phyloP scores from a whole-genome alignment of 1,140 invertebrate genomes.

The Drosophila subobscura region DNA sequence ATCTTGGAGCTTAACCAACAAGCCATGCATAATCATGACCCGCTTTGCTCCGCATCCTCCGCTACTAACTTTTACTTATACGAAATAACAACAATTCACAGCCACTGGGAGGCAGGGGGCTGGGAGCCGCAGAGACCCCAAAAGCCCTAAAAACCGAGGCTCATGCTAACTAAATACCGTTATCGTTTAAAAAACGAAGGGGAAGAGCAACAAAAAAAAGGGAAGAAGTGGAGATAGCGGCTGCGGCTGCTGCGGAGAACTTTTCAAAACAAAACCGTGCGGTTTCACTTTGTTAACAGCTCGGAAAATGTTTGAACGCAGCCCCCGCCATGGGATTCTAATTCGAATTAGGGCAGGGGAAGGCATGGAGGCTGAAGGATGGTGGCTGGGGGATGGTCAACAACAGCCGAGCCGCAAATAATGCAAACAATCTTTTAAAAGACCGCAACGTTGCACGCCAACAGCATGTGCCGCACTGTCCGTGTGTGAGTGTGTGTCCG shows the following conservation, averaged over 20 bases:
- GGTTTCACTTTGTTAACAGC: slow-evolving; percentile 82
- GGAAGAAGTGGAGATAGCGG: slow-evolving; percentile 2
- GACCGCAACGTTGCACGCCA: slow-evolving; percentile 76
- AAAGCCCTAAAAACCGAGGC: slow-evolving; percentile 70
- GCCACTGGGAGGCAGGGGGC: neutral
- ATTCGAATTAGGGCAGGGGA: slow-evolving; percentile 1
- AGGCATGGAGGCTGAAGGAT: neutral
- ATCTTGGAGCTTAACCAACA: slow-evolving; percentile 22
- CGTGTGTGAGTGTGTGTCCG: slow-evolving; percentile 25
- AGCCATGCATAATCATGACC: slow-evolving; percentile 25
- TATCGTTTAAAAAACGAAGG: slow-evolving; percentile 60
- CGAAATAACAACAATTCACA: slow-evolving; percentile 18
- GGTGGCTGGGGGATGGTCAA: slow-evolving; percentile 12
- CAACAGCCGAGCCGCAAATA: slow-evolving; percentile 69
- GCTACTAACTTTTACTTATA: slow-evolving; percentile 41
- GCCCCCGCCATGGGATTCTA: slow-evolving; percentile 44
- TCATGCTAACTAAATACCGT: slow-evolving; percentile 78
- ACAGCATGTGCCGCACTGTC: slow-evolving; percentile 17
- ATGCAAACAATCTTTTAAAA: slow-evolving; percentile 82
- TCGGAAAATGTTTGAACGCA: slow-evolving; percentile 68
- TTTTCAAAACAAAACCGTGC: slow-evolving; percentile 78
- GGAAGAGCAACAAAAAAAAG: slow-evolving; percentile 37
- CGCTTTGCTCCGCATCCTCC: neutral
- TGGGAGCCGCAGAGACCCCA: slow-evolving; percentile 38
- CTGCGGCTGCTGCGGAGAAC: slow-evolving; percentile 15